Base-by-base conservation (phyloP, 2,888 invertebrate species). In the Amblyjoppa proteus region DNA sequence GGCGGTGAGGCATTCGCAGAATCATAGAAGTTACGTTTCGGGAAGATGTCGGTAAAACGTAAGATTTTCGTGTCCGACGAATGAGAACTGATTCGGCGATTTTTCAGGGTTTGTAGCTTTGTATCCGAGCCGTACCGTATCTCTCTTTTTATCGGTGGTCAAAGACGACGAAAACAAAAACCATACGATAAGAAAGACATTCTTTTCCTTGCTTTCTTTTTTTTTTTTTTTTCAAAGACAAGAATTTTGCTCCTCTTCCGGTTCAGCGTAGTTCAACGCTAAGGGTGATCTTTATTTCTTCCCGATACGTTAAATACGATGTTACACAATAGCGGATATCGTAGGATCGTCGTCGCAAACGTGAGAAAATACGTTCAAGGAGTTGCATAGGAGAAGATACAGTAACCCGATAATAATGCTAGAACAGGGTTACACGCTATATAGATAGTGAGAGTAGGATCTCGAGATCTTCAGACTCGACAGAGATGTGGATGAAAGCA, bases 291-390 rank as follows among this genome's bases (percentile, higher is more conserved):
- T 64, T 64, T 64, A 34, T 64, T 34, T 16, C 64, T 16, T 64
- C 16, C 16, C 31, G 64, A 64, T 34, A 64, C n/a, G 64, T 28
- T n/a, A 34, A 34, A 64, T 34, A 20, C 64, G 64, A 64, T 64
- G 16, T 64, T 34, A n/a, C 64, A 34, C 64, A 34, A 64, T 34
- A 34, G 64, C 28, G 4, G 16, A 34, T 34, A n/a, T 31, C 64
- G 34, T n/a, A 13, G 34, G 64, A 34, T 31, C 34, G 64, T 31
- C 7, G 13, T 16, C n/a, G 64, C 31, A 34, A 64, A 64, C 34
- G 64, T n/a, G 64, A 34, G 64, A 64, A 64, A 64, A 64, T 34
- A 64, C 64, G 16, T 64, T 64, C 31, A 31, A 16, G n/a, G 34
- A 34, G 34, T 31, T 31, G 31, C 64, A 64, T 31, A 16, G 34